Evolutionary conservation across 2,113 vertebrate species (phyloP), one percentile per base, ranked within the genome.

Genomic region (Gallinago paraguaiae): DNA sequence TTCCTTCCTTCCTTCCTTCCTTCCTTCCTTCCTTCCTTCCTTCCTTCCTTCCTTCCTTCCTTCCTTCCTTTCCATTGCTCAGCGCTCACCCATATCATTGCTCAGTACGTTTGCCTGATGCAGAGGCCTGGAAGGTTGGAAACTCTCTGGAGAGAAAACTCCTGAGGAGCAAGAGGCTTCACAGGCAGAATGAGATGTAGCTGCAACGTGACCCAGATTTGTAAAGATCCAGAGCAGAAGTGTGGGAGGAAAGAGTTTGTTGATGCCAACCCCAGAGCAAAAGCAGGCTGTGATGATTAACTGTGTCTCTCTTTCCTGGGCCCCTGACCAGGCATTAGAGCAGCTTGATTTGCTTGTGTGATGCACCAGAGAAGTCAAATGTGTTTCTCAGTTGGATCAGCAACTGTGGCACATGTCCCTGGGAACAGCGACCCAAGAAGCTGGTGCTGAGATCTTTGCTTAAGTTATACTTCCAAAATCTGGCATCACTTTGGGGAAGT

Each of bases 401-500:
- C 48, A 69, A 9, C 37, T 7, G 46, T 41, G 37, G 24, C 39
- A n/a, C 11, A 1, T 7, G 30, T 25, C 5, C 14, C 35, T 56
- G 59, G 39, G 63, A 80, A 24, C 1, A 3, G 35, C 46, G 46
- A 78, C 8, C 7, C 35, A 22, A 54, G 56, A 56, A 85, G 48
- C 30, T 30, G 46, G 10, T 54, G 17, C 20, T 71, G 4, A 82
- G 41, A 5, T 25, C 45, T 79, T 63, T 67, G 30, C 24, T 67
- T 4, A 43, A 70, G 37, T 54, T 57, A 27, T 28, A 22, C 37
- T 50, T 86, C 28, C 14, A 76, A 68, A 86, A 75, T 71, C 22
- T 28, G 0, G 0, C 30, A 31, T 27, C 13, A 50, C 0, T 0
- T 0, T 39, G 20, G 7, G 6, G 12, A 56, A 82, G 5, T 51